These are phyloP conservation scores for Phortica okadai DNA, from an alignment of 2,888 invertebrate species.

Conservation along the genomic window DNA sequence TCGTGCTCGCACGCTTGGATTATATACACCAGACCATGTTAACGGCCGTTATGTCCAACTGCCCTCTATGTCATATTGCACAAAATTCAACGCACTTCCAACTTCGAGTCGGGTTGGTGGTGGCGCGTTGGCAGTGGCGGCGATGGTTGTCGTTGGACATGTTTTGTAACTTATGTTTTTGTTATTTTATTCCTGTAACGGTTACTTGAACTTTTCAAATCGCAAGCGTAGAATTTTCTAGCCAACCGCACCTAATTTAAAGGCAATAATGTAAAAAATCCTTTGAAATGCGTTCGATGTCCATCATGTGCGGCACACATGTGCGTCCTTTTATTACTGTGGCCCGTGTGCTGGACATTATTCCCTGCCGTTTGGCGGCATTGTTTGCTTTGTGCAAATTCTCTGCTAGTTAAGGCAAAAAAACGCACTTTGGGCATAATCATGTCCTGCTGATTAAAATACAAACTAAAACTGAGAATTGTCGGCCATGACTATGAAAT, in stretches of 20 bases:
- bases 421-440: constrained; percentile 38
- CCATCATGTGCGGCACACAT: constrained; percentile 57
- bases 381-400: constrained; percentile 47
- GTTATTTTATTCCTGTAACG: neutral
- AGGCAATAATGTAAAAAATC: neutral
- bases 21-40: neutral
- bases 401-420: neutral
- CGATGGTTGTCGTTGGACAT: neutral
- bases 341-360: constrained; percentile 8
- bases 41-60: neutral
- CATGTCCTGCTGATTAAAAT: constrained; percentile 51
- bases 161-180: no score
- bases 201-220: constrained; percentile 20
- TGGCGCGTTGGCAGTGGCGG: neutral
- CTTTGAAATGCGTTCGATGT: constrained; percentile 14
- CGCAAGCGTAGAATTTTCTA: neutral
- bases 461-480: constrained; percentile 46
- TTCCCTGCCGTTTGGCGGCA: constrained; percentile 40
- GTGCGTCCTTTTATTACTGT: constrained; percentile 26
- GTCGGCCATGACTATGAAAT: constrained; percentile 45
- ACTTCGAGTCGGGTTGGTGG: neutral
- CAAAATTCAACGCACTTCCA: neutral
- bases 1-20: neutral
- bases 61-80: constrained; percentile 4
- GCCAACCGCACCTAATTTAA: neutral